These are phyloP conservation scores for Scolopax mira DNA, from an alignment of 2,113 vertebrate species.

Conservation along the genomic window DNA sequence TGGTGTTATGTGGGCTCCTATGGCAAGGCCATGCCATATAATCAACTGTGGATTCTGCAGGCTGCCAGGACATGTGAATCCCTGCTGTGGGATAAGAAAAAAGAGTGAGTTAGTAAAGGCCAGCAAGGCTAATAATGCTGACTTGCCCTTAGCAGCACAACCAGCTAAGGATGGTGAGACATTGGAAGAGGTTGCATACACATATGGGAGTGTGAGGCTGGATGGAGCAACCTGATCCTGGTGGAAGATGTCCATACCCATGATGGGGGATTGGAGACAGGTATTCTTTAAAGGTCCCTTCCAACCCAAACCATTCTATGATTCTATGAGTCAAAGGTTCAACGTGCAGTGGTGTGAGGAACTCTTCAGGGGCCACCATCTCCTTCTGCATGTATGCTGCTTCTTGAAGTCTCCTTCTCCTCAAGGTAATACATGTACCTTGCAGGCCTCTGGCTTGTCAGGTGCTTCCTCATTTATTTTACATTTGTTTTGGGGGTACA, in stretches of 20 bases:
- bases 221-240: neutral
- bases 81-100: neutral
- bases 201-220: neutral
- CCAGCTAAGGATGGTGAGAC: neutral
- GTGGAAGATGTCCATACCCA: neutral
- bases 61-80: neutral
- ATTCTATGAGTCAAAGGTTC: neutral
- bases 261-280: rapidly evolving
- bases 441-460: neutral
- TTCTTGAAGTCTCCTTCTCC: neutral
- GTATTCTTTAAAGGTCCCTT: neutral
- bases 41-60: neutral
- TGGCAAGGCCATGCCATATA: neutral
- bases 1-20: neutral
- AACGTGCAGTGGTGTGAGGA: neutral
- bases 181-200: neutral
- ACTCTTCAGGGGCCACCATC: neutral
- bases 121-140: neutral
- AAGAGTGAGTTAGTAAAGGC: neutral
- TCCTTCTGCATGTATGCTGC: neutral
- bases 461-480: too few species aligned
- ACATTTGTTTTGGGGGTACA: neutral
- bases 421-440: neutral
- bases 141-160: neutral
- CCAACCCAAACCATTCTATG: neutral